Evolutionary conservation across 2,113 vertebrate species (phyloP).

Genomic region (Marcusenius ussheri): DNA sequence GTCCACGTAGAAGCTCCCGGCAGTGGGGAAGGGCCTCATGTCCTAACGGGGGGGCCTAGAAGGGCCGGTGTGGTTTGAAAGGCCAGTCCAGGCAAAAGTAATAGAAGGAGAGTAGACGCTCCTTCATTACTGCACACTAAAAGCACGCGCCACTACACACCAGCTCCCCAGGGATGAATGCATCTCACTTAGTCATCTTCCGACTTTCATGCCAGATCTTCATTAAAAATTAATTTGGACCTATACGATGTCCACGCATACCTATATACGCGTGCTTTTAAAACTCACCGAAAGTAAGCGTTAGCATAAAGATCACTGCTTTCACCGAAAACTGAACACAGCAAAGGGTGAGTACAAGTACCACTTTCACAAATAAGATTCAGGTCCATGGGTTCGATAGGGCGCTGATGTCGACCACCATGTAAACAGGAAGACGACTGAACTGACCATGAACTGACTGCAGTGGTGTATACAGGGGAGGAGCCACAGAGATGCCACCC

Average conservation of each 20-base stretch:
- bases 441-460: not conserved
- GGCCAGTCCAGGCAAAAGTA: not conserved
- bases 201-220: not conserved
- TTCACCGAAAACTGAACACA: not conserved
- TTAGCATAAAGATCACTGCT: not conserved
- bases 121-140: not conserved
- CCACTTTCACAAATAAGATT: not conserved
- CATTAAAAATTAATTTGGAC: not conserved
- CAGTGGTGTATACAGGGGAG: not conserved
- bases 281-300: not conserved
- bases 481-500: not conserved
- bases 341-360: not conserved
- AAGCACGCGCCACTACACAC: not conserved
- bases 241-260: not conserved
- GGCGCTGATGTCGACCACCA: not conserved
- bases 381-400: not conserved
- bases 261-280: not conserved
- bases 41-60: conserved; percentile 35
- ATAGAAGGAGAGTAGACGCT: conserved; percentile 29
- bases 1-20: conserved; percentile 34
- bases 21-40: not conserved
- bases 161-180: not conserved
- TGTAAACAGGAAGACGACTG: not conserved
- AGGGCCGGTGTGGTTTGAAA: not conserved
- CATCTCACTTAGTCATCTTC: not conserved